Percentiles rank a stretch among this genome's conserved stretches.
Evolutionary conservation across 2,113 vertebrate genomes (phyloP).

Genomic region (Platichthys flesus): DNA sequence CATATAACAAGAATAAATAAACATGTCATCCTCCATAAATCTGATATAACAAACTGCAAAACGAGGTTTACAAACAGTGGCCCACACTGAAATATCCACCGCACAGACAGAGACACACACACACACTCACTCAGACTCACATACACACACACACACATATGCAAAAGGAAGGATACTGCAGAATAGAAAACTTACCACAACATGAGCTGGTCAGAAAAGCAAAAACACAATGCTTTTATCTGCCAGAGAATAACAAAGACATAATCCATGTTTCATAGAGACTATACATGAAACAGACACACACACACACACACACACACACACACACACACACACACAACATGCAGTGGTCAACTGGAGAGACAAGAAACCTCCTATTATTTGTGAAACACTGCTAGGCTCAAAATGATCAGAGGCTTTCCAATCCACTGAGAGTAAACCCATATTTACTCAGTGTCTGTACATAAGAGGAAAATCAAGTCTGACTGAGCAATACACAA

Average conservation of each 20-base stretch:
- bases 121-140: background rate
- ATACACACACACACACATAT: slow-evolving; percentile 15
- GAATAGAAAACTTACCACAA: slow-evolving; percentile 47
- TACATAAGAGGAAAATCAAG: background rate
- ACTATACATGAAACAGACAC: slow-evolving; percentile 24
- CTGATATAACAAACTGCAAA: slow-evolving; percentile 54
- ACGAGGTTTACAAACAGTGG: slow-evolving; percentile 53
- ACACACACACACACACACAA: slow-evolving; percentile 43
- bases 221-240: slow-evolving; percentile 51
- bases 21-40: slow-evolving; percentile 57
- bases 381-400: slow-evolving; percentile 12
- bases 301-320: slow-evolving; percentile 24
- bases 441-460: background rate
- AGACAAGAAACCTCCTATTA: background rate
- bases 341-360: slow-evolving; percentile 12
- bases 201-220: slow-evolving; percentile 35
- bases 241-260: slow-evolving; percentile 55
- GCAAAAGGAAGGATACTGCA: slow-evolving; percentile 24
- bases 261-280: slow-evolving; percentile 58
- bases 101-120: background rate
- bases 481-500: background rate
- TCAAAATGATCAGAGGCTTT: background rate
- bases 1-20: slow-evolving; percentile 53
- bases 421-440: background rate
- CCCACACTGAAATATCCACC: slow-evolving; percentile 15